Conservation (phyloP, 2,113 vertebrate species). For the Raja brachyura region DNA sequence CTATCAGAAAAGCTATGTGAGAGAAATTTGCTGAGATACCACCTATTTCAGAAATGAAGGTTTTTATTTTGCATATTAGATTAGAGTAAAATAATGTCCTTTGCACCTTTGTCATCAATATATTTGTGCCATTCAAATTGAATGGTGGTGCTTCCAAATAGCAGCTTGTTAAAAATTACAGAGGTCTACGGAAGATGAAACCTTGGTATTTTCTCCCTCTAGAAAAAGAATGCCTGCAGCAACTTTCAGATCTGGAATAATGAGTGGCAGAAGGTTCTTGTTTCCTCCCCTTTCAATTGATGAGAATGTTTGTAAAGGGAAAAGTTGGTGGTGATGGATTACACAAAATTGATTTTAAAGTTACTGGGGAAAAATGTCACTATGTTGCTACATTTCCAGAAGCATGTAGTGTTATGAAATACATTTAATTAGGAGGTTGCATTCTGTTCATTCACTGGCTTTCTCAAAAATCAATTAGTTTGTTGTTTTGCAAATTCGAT, state of each 20-base stretch:
- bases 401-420: not conserved
- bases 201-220: not conserved
- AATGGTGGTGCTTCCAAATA: not conserved
- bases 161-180: not conserved
- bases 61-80: not conserved
- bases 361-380: not conserved
- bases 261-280: not conserved
- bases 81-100: not conserved
- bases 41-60: not conserved
- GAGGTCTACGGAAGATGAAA: not conserved
- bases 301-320: not conserved
- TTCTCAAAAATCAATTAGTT: not conserved
- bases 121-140: not conserved
- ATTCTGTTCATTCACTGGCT: not conserved
- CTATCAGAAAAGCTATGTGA: not conserved
- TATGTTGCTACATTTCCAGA: not conserved
- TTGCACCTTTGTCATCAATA: not conserved
- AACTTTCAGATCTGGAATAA: not conserved
- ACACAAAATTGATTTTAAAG: not conserved
- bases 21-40: not conserved
- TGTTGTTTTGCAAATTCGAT: not conserved
- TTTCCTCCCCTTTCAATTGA: too few species aligned
- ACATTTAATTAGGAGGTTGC: not conserved
- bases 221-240: not conserved
- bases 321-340: not conserved